Evolutionary conservation across 2,113 vertebrate species (phyloP), one percentile per base, ranked within the genome.

Genomic region (Sardina pilchardus): DNA sequence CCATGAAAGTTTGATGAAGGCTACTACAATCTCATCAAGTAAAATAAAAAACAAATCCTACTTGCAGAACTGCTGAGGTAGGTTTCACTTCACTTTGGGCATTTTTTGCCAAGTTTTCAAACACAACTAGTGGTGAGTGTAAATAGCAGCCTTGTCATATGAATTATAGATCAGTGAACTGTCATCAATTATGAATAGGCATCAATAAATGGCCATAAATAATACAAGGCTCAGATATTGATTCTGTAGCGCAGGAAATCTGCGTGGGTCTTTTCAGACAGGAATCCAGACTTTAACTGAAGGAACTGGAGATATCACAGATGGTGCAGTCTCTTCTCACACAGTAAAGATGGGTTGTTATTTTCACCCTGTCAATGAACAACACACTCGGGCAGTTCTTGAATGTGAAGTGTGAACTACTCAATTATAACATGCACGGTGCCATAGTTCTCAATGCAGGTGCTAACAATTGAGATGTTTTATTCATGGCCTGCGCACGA

Each of bases 141-240:
- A 82, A 44, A 81, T 43, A 63, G 43, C 71, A 80, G 34, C 50
- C 45, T 83, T 14, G 59, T 48, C 30, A 71, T 84, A 86, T 92
- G 81, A 89, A 91, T 90, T 89, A 92, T 92, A 88, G 71, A 91
- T 85, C 48, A 89, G 83, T 82, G 53, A 84, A 86, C 83, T 82
- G 83, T 82, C 81, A 83, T 87, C 82, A 87, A 92, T 89, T 86
- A 92, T 89, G 85, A 81, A 90, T 90, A 88, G 34, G 86, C 89
- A 81, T 92, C 90, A 87, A 86, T 92, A 87, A 89, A 43, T 78
- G 17, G 59, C 39, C 87, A 90, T 92, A 78, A 92, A 89, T 93
- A 92, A 94, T 91, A 45, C 39, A 93, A 87, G 83, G 45, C 50
- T 30, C 30, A 56, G 82, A 84, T 86, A 90, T 89, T 89, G 84